Conservation (phyloP, 2,113 vertebrate genomes). For the Lophura nycthemera region DNA sequence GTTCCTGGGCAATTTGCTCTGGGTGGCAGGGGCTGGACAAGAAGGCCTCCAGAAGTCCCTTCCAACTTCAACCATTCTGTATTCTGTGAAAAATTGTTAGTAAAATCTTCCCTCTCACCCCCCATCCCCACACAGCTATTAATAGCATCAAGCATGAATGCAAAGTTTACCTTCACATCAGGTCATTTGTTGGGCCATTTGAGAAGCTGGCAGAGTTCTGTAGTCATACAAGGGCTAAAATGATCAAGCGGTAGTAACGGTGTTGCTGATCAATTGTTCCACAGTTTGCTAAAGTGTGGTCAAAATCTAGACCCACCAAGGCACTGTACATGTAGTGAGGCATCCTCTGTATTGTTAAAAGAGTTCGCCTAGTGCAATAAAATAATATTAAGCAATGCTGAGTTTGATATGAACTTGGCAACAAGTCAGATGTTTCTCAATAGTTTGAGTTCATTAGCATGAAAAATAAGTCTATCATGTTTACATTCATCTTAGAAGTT, state of each 20-base stretch:
- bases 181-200: neutral
- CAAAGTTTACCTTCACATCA: neutral
- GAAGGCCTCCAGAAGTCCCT: neutral
- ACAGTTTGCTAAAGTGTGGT: neutral
- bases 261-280: neutral
- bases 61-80: neutral
- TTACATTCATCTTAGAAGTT: slow-evolving; percentile 57
- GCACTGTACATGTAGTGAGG: neutral
- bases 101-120: neutral
- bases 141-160: neutral
- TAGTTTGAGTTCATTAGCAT: slow-evolving; percentile 54
- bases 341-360: neutral
- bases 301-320: neutral
- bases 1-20: neutral
- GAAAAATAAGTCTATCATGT: slow-evolving; percentile 54
- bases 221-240: fast-evolving
- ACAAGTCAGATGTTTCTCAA: slow-evolving; percentile 6
- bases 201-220: neutral
- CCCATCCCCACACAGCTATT: neutral
- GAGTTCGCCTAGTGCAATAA: slow-evolving; percentile 1
- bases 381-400: slow-evolving; percentile 46
- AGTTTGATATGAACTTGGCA: slow-evolving; percentile 46
- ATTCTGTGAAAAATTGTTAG: neutral
- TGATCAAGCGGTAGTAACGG: neutral
- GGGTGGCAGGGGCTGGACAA: neutral